A percentile compares a stretch with the other conserved stretches of the same genome.
Conservation (phyloP, 2,113 vertebrate species). For the Actenoides lindsayi region DNA sequence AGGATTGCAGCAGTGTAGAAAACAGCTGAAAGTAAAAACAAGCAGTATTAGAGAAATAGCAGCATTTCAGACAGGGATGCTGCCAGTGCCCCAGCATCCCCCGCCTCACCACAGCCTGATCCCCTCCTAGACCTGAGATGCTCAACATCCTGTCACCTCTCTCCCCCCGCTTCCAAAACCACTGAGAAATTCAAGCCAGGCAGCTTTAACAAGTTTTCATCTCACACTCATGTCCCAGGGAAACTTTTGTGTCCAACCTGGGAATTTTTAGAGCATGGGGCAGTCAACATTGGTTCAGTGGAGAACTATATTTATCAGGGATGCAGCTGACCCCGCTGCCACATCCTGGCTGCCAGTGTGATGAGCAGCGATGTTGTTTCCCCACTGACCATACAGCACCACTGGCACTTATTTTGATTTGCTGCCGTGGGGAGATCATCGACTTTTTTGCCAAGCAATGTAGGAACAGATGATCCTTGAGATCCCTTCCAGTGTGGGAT, state of each 20-base stretch:
- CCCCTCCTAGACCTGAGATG: neutral
- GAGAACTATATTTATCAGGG: neutral
- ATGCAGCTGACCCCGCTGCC: neutral
- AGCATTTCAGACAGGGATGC: neutral
- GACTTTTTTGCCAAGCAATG: neutral
- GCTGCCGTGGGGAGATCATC: neutral
- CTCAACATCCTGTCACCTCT: neutral
- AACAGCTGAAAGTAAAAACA: slow-evolving; percentile 77
- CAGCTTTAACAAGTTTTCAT: neutral
- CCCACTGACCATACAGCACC: neutral
- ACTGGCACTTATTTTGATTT: neutral
- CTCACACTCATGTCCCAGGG: rapidly evolving
- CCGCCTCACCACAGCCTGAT: rapidly evolving
- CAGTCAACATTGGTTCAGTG: neutral
- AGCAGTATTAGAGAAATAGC: neutral
- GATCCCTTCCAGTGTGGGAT: neutral
- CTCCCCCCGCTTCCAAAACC: neutral
- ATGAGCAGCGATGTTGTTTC: neutral
- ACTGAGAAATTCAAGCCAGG: neutral
- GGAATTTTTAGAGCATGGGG: neutral
- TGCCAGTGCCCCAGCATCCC: neutral
- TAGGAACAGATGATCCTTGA: neutral
- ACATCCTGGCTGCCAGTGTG: neutral
- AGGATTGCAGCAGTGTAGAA: slow-evolving; percentile 96
- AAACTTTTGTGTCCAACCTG: neutral